Base-by-base conservation (phyloP, 2,888 invertebrate species). In the Stramonita haemastoma region DNA sequence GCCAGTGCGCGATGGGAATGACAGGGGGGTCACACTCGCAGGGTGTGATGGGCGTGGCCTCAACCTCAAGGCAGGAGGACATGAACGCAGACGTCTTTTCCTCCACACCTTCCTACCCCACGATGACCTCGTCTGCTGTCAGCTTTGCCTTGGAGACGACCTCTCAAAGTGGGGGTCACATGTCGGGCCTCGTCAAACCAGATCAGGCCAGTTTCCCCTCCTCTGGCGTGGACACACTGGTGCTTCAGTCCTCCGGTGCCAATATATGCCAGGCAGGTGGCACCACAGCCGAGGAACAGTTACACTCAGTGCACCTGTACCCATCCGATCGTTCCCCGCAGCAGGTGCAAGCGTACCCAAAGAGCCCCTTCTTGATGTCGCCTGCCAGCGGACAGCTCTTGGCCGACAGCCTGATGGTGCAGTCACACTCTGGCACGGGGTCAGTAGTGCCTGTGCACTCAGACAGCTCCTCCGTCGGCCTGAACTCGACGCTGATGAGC, bases 381-480 rank as follows among this genome's bases (percentile, higher is more conserved):
- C 60, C 56, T n/a, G n/a, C 84, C 60, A 85, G 85, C 60, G 85
- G n/a, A 17, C 84, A 84, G 84, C 46, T 85, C 15, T 19, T 32
- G 26, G 19, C 60, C 15, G 60, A 56, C 29, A 60, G 32, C 60
- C 26, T 32, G 26, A 60, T 32, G 29, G 85, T 19, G 19, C 60
- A 60, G 60, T 4, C 32, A 32, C 46, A 85, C 32, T 60, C 56
- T 22, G 19, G 36, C 17, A 36, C 46, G 15, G n/a, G n/a, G 15
- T 56, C 84, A 17, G n/a, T n/a, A n/a, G 56, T 46, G 56, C 84
- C 22, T 4, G 56, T 84, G 56, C 84, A 84, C 56, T 81, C 81
- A 2, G 26, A 77, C 77, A 77, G 77, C 8, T n/a, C n/a, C n/a
- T n/a, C 29, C 29, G 29, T 29, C 29, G 13, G 29, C 22, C 22